phyloP scores from a whole-genome alignment of 2,113 vertebrate genomes.

The Lepus americanus region DNA sequence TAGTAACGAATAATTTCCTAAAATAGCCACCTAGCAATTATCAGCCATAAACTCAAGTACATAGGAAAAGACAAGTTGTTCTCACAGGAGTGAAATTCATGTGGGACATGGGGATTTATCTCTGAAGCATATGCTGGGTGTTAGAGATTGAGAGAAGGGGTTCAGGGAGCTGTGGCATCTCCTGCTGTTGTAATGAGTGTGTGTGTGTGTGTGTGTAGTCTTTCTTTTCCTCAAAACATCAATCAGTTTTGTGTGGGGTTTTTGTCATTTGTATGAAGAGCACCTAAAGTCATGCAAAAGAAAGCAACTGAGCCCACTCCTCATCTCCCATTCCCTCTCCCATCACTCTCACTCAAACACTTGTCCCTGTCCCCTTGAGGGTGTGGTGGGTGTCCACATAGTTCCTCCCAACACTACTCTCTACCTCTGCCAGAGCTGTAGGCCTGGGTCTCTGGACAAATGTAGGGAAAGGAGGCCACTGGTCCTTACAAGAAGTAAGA shows the following conservation, averaged over 20 bases:
- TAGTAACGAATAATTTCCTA: too few species aligned
- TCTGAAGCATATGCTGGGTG: background rate
- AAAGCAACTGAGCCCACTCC: background rate
- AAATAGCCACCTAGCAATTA: background rate
- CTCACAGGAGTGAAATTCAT: background rate
- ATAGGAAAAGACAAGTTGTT: background rate
- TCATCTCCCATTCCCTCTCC: background rate
- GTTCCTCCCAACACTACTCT: background rate
- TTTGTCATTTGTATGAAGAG: background rate
- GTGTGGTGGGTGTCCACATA: constrained; percentile 59
- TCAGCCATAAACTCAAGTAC: background rate
- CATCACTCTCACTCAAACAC: background rate
- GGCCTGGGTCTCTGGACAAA: constrained; percentile 70
- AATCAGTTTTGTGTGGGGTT: background rate
- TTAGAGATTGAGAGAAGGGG: background rate
- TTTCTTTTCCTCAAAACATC: background rate
- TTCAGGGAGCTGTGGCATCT: background rate
- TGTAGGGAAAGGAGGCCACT: constrained; percentile 44
- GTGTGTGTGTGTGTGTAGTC: too few species aligned
- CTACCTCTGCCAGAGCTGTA: background rate
- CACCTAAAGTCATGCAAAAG: background rate
- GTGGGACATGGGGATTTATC: background rate
- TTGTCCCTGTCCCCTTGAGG: background rate
- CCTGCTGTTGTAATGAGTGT: background rate
- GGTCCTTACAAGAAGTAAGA: constrained; percentile 49